Conservation (phyloP, 2,113 vertebrate species). For the Catharus bicknelli region DNA sequence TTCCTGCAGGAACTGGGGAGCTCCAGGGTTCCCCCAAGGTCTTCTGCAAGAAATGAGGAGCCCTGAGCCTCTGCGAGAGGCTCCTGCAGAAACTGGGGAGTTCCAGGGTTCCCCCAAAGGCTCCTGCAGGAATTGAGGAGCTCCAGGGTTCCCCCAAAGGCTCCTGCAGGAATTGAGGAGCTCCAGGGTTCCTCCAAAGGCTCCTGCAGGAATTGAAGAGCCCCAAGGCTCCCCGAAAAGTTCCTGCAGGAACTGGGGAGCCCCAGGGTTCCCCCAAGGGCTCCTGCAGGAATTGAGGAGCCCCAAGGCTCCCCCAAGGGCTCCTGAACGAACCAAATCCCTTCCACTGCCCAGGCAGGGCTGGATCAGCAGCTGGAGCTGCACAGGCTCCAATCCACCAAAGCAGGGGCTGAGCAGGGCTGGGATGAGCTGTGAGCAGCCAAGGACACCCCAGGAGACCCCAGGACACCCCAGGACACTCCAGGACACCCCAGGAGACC, state of each 20-base stretch:
- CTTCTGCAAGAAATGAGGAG: background rate
- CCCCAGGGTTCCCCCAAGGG: background rate
- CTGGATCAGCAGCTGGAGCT: background rate
- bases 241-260: too few species aligned
- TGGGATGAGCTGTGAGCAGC: accelerated
- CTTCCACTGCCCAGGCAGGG: accelerated
- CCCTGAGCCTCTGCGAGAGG: accelerated
- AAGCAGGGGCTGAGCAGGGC: accelerated
- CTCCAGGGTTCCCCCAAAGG: background rate
- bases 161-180: background rate
- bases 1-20: background rate
- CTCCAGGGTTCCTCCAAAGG: too few species aligned
- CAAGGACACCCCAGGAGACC: accelerated
- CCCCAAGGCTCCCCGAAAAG: background rate
- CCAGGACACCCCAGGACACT: too few species aligned
- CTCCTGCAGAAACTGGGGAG: background rate
- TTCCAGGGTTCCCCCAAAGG: accelerated
- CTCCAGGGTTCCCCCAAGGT: accelerated
- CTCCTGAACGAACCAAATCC: background rate
- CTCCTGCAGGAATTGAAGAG: background rate
- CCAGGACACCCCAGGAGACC: too few species aligned
- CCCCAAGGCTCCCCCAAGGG: background rate
- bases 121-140: background rate
- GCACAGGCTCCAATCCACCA: accelerated
- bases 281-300: background rate